Base-by-base conservation (phyloP, 2,888 invertebrate species). In the Diplolepis rosae region DNA sequence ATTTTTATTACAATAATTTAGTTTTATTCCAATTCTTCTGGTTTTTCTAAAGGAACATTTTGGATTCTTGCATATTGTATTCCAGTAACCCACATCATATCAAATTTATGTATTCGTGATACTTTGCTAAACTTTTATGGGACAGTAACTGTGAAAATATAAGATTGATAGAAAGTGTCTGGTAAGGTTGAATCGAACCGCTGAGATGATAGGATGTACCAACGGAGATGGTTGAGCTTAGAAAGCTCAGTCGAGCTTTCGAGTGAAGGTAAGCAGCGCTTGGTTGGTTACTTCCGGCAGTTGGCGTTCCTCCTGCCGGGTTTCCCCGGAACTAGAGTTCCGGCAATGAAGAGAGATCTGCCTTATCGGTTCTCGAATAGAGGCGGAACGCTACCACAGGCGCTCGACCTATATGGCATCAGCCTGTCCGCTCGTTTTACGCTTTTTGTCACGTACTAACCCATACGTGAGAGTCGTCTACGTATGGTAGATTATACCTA, bases 221-320 rank as follows among this genome's bases (percentile, higher is more conserved):
- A 73, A 71, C 75, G 52, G 80, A 78, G 80, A 76, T 76, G 71
- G 76, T 30, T 45, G 68, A 71, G 74, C 72, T 71, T 76, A 73
- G 72, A 75, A 78, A 80, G 82, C 81, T 83, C 83, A 82, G 77
- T 77, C 79, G 84, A 84, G 85, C 83, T 82, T 82, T 72, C 67
- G 70, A 67, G 76, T 77, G 79, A 77, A 80, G 79, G 80, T 82
- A 83, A 85, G 84, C 83, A 85, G 84, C 83, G 84, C 83, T 82
- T 81, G 82, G 81, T 80, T 80, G 77, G 82, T 79, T 72, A 83
- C 84, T 86, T 87, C 84, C 84, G 85, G 82, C 83, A 83, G 83
- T 82, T 84, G 84, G 79, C 79, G 79, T 82, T 82, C 77, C 83
- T 79, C 78, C 82, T 75, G 76, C 78, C 75, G 82, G 81, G 75